Evolutionary conservation across 1,140 invertebrate species (phyloP).

Genomic region (Ptiloglossa arizonensis): DNA sequence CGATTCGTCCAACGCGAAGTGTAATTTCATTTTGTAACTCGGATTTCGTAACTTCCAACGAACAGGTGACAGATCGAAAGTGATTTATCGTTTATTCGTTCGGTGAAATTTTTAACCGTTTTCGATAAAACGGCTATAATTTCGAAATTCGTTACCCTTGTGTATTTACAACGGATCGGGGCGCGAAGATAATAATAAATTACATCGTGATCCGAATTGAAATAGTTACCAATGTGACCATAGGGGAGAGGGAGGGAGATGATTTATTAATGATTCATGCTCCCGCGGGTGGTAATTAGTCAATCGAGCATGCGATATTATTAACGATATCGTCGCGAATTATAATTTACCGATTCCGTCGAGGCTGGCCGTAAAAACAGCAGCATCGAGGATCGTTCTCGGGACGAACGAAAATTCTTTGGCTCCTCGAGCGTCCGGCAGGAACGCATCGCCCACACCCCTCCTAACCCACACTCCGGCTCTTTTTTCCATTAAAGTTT

Average conservation of each 20-base stretch:
- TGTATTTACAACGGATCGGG: slow-evolving; percentile 8
- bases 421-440: not conserved
- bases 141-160: slow-evolving; percentile 20
- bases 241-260: no score
- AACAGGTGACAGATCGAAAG: no score
- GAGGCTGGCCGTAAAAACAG: not conserved
- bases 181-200: slow-evolving; percentile 34
- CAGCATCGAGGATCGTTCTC: no score
- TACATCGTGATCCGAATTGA: slow-evolving; percentile 16
- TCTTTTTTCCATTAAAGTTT: slow-evolving; percentile 52
- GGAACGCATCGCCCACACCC: no score
- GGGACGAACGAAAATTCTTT: not conserved
- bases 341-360: not conserved
- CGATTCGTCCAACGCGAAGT: no score
- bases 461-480: no score
- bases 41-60: no score
- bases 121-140: slow-evolving; percentile 30
- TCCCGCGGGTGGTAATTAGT: slow-evolving; percentile 8
- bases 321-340: slow-evolving; percentile 34
- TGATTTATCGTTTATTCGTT: no score
- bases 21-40: no score
- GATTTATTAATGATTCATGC: slow-evolving; percentile 23
- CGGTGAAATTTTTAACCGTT: no score
- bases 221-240: slow-evolving; percentile 5
- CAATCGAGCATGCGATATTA: slow-evolving; percentile 8